phyloP scores from a whole-genome alignment of 2,113 vertebrate genomes.

The Regulus satrapa region DNA sequence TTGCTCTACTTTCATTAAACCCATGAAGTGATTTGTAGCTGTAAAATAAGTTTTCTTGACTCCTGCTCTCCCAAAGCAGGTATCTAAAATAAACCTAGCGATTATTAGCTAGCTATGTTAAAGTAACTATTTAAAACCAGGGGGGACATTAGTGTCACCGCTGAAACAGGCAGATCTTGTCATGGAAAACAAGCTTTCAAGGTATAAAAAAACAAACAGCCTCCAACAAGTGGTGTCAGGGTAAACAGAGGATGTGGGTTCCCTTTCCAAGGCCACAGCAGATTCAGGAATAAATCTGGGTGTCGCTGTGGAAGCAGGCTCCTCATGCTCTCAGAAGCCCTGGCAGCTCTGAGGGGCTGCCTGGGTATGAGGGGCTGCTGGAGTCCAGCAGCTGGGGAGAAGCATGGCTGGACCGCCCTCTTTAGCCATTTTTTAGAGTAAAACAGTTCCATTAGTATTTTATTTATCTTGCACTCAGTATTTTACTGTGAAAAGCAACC shows the following conservation, averaged over 20 bases:
- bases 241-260: background rate
- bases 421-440: background rate
- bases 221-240: background rate
- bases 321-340: background rate
- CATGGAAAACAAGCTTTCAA: background rate
- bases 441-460: background rate
- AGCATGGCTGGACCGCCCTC: fast-evolving
- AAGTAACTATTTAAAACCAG: background rate
- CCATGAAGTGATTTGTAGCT: background rate
- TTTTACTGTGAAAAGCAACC: background rate
- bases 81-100: background rate
- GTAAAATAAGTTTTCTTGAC: background rate
- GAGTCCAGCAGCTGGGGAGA: background rate
- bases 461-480: background rate
- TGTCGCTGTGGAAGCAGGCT: background rate
- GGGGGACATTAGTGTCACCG: background rate
- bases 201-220: background rate
- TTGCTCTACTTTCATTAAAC: constrained; percentile 29
- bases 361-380: background rate
- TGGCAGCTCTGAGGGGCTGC: background rate
- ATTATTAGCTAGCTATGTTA: background rate
- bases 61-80: background rate
- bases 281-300: fast-evolving
- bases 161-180: background rate
- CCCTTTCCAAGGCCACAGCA: background rate